Evolutionary conservation across 2,113 vertebrate genomes (phyloP), one percentile per base, ranked within the genome.

Genomic region (Xiphias gladius): DNA sequence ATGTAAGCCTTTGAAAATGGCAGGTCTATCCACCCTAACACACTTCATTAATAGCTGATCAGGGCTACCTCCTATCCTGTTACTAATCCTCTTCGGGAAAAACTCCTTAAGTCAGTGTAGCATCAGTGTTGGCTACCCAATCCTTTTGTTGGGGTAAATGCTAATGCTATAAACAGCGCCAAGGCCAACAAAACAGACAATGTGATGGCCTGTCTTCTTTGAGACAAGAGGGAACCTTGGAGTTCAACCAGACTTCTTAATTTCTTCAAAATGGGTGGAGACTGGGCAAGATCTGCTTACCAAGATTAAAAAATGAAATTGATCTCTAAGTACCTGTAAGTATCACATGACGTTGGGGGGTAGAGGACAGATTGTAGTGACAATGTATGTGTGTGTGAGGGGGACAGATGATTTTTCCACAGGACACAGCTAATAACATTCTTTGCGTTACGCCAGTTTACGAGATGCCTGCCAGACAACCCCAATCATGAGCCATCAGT

Each of bases 261-360:
- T 75, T 93, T 88, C 84, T 88, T 80, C 84, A 79, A 94, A 94
- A 93, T 83, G 85, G 74, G 73, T 41, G 55, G 59, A 86, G 89
- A 77, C 79, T 65, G 68, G 72, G 80, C 74, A 86, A 92, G 90
- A 92, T 93, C 88, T 92, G 93, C 92, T 95, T 94, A 94, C 79
- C 80, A 80, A 93, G 94, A 95, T 95, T 94, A 93, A 90, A 92
- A 95, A 95, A 95, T 92, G 91, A 94, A 94, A 96, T 94, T 87
- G 90, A 95, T 94, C 93, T 93, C 91, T 73, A 94, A 93, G 93
- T 93, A 91, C 89, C 80, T 94, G 77, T 75, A 89, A 89, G 92
- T 92, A 93, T 95, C 92, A 82, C 80, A 91, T 95, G 85, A 91
- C 92, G 32, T 50, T 57, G 46, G 74, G 77, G 82, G 86, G 86